Evolutionary conservation across 1,140 invertebrate genomes (phyloP), one percentile per base, ranked within the genome.

Genomic region (Drosophila triauraria): DNA sequence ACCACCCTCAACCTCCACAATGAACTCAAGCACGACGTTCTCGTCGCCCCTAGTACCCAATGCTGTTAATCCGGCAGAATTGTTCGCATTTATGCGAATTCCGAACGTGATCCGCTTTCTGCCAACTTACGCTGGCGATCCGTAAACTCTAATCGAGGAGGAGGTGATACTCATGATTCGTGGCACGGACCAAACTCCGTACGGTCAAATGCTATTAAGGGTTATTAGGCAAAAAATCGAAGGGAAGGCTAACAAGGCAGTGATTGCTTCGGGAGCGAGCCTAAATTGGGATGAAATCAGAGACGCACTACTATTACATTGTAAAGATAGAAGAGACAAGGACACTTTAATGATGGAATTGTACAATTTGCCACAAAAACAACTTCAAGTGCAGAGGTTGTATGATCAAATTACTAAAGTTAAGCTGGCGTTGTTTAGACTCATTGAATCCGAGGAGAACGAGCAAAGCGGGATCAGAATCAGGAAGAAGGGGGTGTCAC

Each of bases 301-400:
- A 1, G 57, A 59, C 12, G 57, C 40, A 20, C 2, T 59, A 6
- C 12, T 58, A 13, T 30, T 25, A 17, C 40, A 58, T 0, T 44
- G 56, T 10, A 60, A 25, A 6, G 43, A 60, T 5, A 60, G 43
- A 17, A 48, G 58, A 13, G 43, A 60, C 30, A 30, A 60, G 8
- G 44, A 60, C 2, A 27, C 44, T 2, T 7, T 61, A 3, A 61
- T 38, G 59, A 17, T 30, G 2, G 44, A 61, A n/a, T 20, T 50
- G 2, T 61, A 38, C 10, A 60, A 60, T 23, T 47, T 32, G 0
- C 46, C 46, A 20, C 50, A 53, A 1, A 32, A 35, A 35, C 4
- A 7, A 17, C 10, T 32, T 7, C 1, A 23, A 2, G 2, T 50
- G 13, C 50, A 35, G 1, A 53, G 12, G 4, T 17, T 27, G 3